These are phyloP conservation scores for Halocaridina rubra DNA, from an alignment of 2,888 invertebrate genomes.

Conservation along the genomic window DNA sequence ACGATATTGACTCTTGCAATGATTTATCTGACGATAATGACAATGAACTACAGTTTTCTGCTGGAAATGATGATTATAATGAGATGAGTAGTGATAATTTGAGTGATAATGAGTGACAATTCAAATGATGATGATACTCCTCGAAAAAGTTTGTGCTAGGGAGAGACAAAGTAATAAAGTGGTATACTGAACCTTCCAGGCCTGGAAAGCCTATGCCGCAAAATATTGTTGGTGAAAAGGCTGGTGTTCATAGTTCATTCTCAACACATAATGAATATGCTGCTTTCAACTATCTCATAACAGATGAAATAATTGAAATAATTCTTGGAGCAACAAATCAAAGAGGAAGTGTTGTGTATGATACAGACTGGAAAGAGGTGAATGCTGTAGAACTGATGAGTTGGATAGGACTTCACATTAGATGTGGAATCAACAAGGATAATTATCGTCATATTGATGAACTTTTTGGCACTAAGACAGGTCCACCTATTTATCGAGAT, in stretches of 20 bases:
- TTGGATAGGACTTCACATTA: slow-evolving; percentile 14
- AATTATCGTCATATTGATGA: background rate
- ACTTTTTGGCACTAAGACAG: background rate
- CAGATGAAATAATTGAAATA: background rate
- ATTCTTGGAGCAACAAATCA: background rate
- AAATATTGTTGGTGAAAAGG: background rate
- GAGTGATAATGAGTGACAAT: background rate
- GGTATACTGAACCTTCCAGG: background rate
- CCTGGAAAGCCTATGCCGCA: background rate
- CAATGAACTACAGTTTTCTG: background rate
- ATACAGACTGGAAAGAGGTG: background rate
- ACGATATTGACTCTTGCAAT: background rate
- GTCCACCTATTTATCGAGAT: background rate
- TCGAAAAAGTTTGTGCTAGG: background rate
- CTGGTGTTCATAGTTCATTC: background rate
- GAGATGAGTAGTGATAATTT: background rate
- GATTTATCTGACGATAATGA: background rate
- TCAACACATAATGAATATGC: background rate
- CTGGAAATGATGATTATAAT: background rate
- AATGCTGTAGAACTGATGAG: slow-evolving; percentile 3
- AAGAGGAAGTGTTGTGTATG: background rate
- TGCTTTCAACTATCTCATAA: background rate
- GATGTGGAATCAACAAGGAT: slow-evolving; percentile 18
- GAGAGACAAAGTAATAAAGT: background rate
- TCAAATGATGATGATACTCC: background rate